These are phyloP conservation scores for Lamellibrachia luymesi DNA, from an alignment of 1,140 invertebrate species.

Conservation along the genomic window DNA sequence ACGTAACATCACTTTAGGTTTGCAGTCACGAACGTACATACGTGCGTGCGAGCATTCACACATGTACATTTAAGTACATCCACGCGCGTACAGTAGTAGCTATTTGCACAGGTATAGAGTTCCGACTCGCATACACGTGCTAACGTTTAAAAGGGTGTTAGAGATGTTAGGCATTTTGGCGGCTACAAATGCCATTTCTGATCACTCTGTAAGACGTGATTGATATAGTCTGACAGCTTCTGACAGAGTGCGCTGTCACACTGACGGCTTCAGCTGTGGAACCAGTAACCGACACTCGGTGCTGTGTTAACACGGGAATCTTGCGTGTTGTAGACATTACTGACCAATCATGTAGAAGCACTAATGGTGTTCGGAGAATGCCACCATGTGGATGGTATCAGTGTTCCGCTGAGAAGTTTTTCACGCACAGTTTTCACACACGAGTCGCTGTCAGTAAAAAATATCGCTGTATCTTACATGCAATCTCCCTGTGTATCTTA, in stretches of 20 bases:
- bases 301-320: not conserved
- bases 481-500: too few relatives aligned
- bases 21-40: not conserved
- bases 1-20: not conserved
- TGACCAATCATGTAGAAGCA: not conserved
- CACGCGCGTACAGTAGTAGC: not conserved
- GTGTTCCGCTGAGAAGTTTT: too few relatives aligned
- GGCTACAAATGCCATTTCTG: not conserved
- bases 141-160: too few relatives aligned
- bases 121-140: not conserved
- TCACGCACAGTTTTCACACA: too few relatives aligned
- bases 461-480: too few relatives aligned
- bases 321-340: not conserved
- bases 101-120: not conserved
- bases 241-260: not conserved
- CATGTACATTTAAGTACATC: not conserved
- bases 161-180: not conserved
- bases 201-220: too few relatives aligned
- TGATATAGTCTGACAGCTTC: not conserved
- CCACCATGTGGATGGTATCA: too few relatives aligned
- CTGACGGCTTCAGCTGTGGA: not conserved
- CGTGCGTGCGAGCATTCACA: too few relatives aligned
- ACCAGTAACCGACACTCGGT: not conserved
- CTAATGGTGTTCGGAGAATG: too few relatives aligned
- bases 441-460: too few relatives aligned